Percentiles rank a stretch among this genome's conserved stretches.
phyloP scores from a whole-genome alignment of 2,113 vertebrate genomes.

The Varanus komodoensis region DNA sequence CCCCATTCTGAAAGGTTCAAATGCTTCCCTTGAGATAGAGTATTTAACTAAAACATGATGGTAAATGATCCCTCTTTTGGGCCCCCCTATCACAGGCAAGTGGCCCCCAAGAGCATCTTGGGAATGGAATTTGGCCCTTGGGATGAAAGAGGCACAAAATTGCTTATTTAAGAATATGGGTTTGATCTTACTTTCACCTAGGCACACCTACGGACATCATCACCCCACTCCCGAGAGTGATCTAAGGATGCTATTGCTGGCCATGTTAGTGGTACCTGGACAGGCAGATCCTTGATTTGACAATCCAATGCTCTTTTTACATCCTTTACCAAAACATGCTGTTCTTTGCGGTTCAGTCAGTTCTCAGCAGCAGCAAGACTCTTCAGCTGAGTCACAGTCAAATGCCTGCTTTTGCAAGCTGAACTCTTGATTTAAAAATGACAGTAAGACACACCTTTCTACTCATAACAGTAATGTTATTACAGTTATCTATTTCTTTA shows the following conservation, averaged over 20 bases:
- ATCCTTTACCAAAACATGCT: too few relatives aligned
- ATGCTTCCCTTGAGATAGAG: too few relatives aligned
- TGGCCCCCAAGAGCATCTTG: too few relatives aligned
- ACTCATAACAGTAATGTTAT: slow-evolving; percentile 44
- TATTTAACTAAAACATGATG: too few relatives aligned
- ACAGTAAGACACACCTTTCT: slow-evolving; percentile 64
- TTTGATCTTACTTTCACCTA: not conserved
- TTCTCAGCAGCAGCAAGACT: not conserved
- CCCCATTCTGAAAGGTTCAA: too few relatives aligned
- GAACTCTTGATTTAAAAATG: slow-evolving; percentile 62
- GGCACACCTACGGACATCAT: too few relatives aligned
- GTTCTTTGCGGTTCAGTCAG: not conserved
- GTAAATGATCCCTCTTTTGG: too few relatives aligned
- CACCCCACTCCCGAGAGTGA: not conserved
- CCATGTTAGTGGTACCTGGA: not conserved
- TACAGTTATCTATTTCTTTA: not conserved
- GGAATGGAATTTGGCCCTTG: too few relatives aligned
- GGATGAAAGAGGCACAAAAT: too few relatives aligned
- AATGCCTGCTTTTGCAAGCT: not conserved
- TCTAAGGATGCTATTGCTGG: not conserved
- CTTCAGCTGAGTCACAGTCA: not conserved
- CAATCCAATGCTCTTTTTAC: not conserved
- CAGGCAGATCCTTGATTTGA: not conserved
- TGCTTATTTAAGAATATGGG: too few relatives aligned
- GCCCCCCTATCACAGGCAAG: too few relatives aligned